These are phyloP conservation scores for Planiliza haematocheilus DNA, from an alignment of 2,113 vertebrate species.

Conservation along the genomic window DNA sequence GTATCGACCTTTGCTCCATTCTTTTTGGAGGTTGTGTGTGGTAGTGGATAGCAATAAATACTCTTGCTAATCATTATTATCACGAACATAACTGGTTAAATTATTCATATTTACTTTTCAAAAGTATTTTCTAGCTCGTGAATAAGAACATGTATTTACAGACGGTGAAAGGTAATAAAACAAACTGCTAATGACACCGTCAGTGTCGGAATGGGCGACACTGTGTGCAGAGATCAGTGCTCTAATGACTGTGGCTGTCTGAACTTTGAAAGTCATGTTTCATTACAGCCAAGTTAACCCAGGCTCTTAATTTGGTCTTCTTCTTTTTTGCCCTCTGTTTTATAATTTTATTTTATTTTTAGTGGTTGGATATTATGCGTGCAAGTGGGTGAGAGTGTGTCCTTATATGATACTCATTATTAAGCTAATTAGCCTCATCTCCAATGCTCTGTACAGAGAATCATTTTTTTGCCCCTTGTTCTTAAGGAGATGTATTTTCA, in stretches of 20 bases:
- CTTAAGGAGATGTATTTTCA: slow-evolving; percentile 31
- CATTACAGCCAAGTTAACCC: slow-evolving; percentile 1
- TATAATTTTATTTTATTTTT: neutral
- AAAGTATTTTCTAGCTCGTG: too few species aligned
- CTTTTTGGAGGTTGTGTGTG: neutral
- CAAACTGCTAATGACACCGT: neutral
- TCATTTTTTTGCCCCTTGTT: slow-evolving; percentile 1
- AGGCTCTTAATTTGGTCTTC: slow-evolving; percentile 12
- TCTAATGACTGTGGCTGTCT: slow-evolving; percentile 6
- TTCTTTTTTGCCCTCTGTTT: neutral
- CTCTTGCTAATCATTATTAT: too few species aligned
- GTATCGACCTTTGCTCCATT: neutral
- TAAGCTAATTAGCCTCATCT: slow-evolving; percentile 50
- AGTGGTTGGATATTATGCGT: slow-evolving; percentile 1
- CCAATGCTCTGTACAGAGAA: slow-evolving; percentile 14
- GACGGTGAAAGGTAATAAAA: neutral
- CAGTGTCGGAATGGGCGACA: neutral
- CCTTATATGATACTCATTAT: slow-evolving; percentile 25
- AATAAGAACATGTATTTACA: too few species aligned
- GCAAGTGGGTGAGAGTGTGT: neutral
- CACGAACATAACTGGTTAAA: neutral
- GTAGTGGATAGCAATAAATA: too few species aligned
- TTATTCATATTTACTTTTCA: too few species aligned
- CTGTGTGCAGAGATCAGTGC: neutral
- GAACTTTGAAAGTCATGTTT: slow-evolving; percentile 29